Evolutionary conservation across 1,140 invertebrate species (phyloP), one percentile per base, ranked within the genome.

Genomic region (Danaus plexippus): DNA sequence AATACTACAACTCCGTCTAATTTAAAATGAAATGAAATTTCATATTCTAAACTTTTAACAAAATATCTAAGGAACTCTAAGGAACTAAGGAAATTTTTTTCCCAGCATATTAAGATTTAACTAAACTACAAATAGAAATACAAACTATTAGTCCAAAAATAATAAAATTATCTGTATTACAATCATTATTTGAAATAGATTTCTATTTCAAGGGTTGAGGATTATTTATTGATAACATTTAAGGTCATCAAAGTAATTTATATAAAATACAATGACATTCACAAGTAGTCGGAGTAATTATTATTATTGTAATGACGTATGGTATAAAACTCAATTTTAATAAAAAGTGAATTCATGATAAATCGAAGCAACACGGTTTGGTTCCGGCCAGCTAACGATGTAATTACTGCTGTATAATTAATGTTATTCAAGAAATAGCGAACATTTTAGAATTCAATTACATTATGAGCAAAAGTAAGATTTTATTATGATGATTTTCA

Each of bases 1-100:
- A 86, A 84, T 11, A 77, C 47, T 10, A 79, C 80, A 4, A 81
- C 73, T 0, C 83, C 83, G 67, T 81, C 80, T 86, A 53, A 48
- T 41, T 44, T 18, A 57, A 48, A 58, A 53, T 47, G 10, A 47
- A 47, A 47, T 47, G 9, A 47, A 47, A 13, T 47, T 12, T 11
- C n/a, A n/a, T 9, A 46, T 46, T 11, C 45, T n/a, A 46, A 46
- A 15, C 15, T 3, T 15, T 15, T 15, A 15, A 15, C 15, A 15
- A 15, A 1, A 15, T 15, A 15, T 15, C 1, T 15, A 15, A 15
- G 3, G 3, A 15, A 15, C 1, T 15, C 15, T n/a, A n/a, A n/a
- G n/a, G n/a, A n/a, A n/a, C n/a, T n/a, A n/a, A n/a, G n/a, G n/a
- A n/a, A n/a, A n/a, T 22, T 22, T 22, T 7, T 32, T 32, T 32